These are phyloP conservation scores for Rissa tridactyla DNA, from an alignment of 2,113 vertebrate genomes.

Conservation along the genomic window DNA sequence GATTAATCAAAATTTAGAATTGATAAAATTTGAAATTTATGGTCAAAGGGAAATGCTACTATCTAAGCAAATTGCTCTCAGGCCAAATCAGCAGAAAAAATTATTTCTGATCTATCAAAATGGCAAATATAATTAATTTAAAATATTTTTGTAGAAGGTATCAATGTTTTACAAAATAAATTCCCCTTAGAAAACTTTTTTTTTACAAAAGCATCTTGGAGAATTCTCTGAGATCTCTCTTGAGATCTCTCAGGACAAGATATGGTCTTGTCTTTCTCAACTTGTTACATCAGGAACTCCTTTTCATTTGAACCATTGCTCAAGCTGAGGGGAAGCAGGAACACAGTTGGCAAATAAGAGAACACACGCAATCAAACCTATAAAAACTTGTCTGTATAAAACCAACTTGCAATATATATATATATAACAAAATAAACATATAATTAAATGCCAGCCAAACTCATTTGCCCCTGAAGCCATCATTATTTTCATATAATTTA, in stretches of 20 bases:
- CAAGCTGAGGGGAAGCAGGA: neutral
- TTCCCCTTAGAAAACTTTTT: neutral
- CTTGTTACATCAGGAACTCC: neutral
- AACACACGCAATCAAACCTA: neutral
- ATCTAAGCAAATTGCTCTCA: neutral
- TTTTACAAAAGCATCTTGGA: neutral
- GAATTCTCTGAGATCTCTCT: fast-evolving
- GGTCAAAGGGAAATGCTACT: neutral
- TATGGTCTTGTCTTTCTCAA: neutral
- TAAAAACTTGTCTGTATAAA: neutral
- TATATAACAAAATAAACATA: conserved; percentile 31
- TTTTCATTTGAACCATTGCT: neutral
- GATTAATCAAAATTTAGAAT: neutral
- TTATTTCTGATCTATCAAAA: neutral
- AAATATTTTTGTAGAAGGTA: neutral
- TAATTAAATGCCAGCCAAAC: conserved; percentile 35
- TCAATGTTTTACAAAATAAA: neutral
- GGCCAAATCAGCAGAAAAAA: neutral
- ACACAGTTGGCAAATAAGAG: neutral
- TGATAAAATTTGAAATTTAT: neutral
- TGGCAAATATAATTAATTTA: neutral
- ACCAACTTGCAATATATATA: neutral
- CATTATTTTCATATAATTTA: conserved; percentile 27
- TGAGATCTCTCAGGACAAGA: neutral
- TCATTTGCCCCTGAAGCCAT: conserved; percentile 25